Conservation (phyloP, 2,888 invertebrate genomes). For the Melanophora roralis region DNA sequence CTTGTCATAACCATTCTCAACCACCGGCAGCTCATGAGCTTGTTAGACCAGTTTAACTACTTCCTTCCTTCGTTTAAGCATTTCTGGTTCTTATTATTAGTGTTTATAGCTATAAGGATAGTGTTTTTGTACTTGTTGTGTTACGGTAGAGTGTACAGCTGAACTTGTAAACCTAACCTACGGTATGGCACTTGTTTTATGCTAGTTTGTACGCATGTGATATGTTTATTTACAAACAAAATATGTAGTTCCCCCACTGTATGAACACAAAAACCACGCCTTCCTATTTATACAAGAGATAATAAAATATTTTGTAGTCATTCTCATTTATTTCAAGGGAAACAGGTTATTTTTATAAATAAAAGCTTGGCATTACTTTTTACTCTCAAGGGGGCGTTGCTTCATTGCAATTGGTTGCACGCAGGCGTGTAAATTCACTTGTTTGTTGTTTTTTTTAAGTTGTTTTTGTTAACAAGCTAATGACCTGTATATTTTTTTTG, state of each 20-base stretch:
- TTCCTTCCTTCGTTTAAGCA: constrained; percentile 68
- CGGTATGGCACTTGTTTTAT: constrained; percentile 65
- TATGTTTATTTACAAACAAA: constrained; percentile 14
- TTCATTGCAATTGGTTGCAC: constrained; percentile 58
- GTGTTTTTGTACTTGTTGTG: constrained; percentile 22
- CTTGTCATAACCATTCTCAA: constrained; percentile 12
- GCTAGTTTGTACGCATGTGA: constrained; percentile 13
- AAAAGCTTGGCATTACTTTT: constrained; percentile 71
- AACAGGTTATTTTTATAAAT: constrained; percentile 4
- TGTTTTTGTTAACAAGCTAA: constrained; percentile 42
- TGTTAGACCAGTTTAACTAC: constrained; percentile 65
- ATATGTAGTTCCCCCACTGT: neutral
- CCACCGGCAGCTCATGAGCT: constrained; percentile 57
- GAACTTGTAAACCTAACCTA: constrained; percentile 71
- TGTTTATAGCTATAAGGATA: neutral
- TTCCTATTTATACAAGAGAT: neutral
- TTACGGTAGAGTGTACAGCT: constrained; percentile 39
- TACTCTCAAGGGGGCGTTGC: constrained; percentile 53
- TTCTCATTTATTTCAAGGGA: neutral
- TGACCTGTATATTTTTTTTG: constrained; percentile 43
- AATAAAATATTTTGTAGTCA: neutral
- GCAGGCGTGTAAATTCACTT: constrained; percentile 50
- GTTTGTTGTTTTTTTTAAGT: neutral
- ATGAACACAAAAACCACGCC: constrained; percentile 35
- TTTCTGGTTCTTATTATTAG: constrained; percentile 59